phyloP scores from a whole-genome alignment of 2,888 invertebrate genomes.

The Vannuccia rotundouncinata region DNA sequence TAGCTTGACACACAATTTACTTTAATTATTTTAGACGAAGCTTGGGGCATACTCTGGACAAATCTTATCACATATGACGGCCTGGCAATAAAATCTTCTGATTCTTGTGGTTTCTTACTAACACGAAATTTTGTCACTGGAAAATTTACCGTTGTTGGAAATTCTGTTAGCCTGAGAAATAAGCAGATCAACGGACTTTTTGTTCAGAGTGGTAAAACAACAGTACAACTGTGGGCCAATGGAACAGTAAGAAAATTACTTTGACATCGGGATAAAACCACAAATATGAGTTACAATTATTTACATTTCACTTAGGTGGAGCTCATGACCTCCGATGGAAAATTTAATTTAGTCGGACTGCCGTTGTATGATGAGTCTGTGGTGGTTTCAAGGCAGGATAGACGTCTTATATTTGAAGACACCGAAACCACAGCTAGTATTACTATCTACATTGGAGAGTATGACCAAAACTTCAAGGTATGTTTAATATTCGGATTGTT shows the following conservation, averaged over 20 bases:
- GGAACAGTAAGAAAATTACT: constrained; percentile 13
- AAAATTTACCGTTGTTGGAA: not conserved
- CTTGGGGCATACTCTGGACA: not conserved
- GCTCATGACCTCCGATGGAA: not conserved
- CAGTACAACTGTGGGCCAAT: not conserved
- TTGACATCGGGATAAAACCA: no score
- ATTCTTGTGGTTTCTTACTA: not conserved
- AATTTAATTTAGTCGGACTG: not conserved
- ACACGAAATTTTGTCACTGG: not conserved
- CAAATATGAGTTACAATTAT: no score
- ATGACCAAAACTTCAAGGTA: not conserved
- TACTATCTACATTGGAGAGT: not conserved
- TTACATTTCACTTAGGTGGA: no score
- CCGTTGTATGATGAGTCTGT: not conserved
- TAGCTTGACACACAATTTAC: no score
- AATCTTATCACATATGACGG: constrained; percentile 1
- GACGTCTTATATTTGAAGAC: not conserved
- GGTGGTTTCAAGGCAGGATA: not conserved
- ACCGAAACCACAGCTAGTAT: not conserved
- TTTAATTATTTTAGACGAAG: not conserved
- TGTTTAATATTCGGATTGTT: no score
- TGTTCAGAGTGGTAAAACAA: not conserved
- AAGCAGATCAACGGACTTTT: not conserved
- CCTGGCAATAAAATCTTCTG: not conserved
- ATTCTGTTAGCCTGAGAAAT: not conserved